Conservation (phyloP, 2,113 vertebrate genomes). For the Chionomys nivalis region DNA sequence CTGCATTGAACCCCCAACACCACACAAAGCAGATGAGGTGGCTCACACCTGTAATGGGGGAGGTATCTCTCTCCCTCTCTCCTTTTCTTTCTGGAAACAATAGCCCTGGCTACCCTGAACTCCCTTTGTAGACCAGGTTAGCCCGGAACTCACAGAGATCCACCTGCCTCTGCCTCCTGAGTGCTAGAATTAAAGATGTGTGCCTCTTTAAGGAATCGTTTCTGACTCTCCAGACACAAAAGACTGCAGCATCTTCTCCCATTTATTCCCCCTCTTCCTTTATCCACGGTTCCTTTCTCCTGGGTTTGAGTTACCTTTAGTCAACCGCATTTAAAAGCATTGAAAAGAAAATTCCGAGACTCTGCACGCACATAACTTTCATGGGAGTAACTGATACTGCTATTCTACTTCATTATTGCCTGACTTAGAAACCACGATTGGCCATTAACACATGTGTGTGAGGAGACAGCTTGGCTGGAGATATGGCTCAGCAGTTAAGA, state of each 20-base stretch:
- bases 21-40: neutral
- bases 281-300: neutral
- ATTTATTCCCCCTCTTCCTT: neutral
- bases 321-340: neutral
- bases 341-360: neutral
- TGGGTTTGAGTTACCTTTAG: neutral
- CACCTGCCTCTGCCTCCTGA: neutral
- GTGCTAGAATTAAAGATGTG: neutral
- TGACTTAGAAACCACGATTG: neutral
- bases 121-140: neutral
- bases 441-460: neutral
- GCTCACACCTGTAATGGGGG: neutral
- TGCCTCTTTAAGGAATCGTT: neutral
- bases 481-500: neutral
- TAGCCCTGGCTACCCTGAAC: neutral
- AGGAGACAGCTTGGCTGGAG: neutral
- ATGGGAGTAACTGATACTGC: neutral
- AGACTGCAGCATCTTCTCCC: neutral
- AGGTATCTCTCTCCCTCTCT: no score
- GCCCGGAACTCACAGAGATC: neutral
- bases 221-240: neutral
- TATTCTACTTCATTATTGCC: neutral
- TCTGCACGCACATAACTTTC: neutral
- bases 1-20: neutral
- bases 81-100: neutral